phyloP scores from a whole-genome alignment of 1,140 invertebrate species.

The Drosophila cardini region DNA sequence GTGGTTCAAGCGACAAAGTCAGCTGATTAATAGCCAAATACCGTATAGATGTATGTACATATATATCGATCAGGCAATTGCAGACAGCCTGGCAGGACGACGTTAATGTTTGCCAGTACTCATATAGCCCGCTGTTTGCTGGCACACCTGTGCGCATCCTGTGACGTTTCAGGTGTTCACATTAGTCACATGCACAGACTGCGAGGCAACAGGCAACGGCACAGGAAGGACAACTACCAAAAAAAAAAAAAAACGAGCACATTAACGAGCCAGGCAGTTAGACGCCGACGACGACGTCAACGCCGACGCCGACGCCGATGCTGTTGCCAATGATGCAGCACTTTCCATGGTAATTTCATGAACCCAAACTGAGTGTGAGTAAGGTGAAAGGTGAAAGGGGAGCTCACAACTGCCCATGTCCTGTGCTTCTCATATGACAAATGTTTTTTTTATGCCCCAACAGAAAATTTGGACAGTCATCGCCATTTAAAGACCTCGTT shows the following conservation, averaged over 20 bases:
- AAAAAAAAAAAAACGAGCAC: conserved; percentile 45
- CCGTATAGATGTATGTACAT: conserved; percentile 15
- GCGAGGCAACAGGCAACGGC: conserved; percentile 36
- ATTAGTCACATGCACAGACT: conserved; percentile 72
- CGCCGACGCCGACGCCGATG: conserved; percentile 48
- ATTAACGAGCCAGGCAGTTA: conserved; percentile 82
- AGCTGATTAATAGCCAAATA: conserved; percentile 73
- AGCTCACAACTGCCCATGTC: conserved; percentile 19
- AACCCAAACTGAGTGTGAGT: conserved; percentile 1
- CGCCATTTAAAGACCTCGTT: conserved; percentile 70
- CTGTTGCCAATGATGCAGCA: conserved; percentile 62
- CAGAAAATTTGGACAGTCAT: conserved; percentile 60
- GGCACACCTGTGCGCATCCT: conserved; percentile 78
- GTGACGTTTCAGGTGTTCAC: conserved; percentile 77
- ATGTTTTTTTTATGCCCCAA: conserved; percentile 62
- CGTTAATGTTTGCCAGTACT: conserved; percentile 61
- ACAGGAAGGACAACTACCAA: conserved; percentile 45
- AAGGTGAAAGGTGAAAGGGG: neutral
- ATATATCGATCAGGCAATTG: conserved; percentile 50
- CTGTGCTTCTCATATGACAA: conserved; percentile 57
- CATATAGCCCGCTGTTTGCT: conserved; percentile 25
- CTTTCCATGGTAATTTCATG: conserved; percentile 71
- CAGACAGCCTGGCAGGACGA: conserved; percentile 66
- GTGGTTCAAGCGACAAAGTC: conserved; percentile 61
- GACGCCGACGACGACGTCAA: conserved; percentile 50